Conservation (phyloP, 2,797 vertebrate genomes). For the Phoeniculus purpureus region DNA sequence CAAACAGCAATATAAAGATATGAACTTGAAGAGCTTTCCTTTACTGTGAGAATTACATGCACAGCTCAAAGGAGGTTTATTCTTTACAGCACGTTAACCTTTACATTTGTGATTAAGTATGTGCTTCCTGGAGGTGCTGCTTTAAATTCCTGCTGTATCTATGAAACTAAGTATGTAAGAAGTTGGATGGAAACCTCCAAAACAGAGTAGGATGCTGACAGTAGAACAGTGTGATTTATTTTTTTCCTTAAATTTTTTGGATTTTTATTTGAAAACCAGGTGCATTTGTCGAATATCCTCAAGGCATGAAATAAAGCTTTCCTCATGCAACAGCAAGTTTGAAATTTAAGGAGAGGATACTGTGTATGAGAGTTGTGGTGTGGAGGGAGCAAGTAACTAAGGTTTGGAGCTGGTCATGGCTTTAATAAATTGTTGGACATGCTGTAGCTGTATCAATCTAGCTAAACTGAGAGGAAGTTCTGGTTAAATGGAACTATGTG, state of each 20-base stretch:
- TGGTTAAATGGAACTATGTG: background rate
- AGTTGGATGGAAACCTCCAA: background rate
- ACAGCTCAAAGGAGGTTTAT: background rate
- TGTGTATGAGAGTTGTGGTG: background rate
- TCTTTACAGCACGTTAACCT: background rate
- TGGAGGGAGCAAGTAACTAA: background rate
- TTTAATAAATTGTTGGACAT: background rate
- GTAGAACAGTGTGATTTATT: rapidly evolving
- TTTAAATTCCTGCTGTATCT: background rate
- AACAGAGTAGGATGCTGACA: background rate
- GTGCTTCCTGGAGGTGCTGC: background rate
- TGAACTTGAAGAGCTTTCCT: background rate
- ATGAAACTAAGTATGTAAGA: background rate
- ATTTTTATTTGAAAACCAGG: no score
- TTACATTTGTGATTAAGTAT: background rate
- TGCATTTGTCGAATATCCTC: background rate
- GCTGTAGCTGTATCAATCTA: background rate
- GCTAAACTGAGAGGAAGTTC: background rate
- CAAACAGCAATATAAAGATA: background rate
- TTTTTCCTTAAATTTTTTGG: no score
- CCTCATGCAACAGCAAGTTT: background rate
- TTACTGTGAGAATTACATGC: background rate
- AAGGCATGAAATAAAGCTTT: background rate
- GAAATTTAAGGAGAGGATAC: background rate
- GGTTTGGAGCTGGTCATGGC: background rate